A percentile compares a stretch with the other conserved stretches of the same genome.
Evolutionary conservation across 2,113 vertebrate species (phyloP).

Genomic region (Narcine bancroftii): DNA sequence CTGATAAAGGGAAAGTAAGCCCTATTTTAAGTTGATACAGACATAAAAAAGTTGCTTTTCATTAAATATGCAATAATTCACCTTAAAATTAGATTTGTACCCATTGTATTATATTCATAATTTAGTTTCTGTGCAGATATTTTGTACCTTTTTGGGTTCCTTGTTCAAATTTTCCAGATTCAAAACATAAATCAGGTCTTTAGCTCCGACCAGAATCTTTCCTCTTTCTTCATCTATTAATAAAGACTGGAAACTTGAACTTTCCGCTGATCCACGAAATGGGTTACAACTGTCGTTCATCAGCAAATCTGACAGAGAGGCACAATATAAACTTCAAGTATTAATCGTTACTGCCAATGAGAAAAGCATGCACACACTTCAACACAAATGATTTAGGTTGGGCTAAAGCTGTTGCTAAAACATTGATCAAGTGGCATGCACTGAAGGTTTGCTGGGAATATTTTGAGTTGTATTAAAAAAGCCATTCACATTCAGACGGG

Average conservation of each 20-base stretch:
- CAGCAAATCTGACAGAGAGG: slow-evolving; percentile 56
- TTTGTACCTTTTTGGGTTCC: slow-evolving; percentile 56
- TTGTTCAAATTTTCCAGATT: slow-evolving; percentile 56
- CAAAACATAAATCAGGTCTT: slow-evolving; percentile 69
- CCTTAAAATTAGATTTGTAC: not conserved
- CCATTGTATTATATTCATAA: not conserved
- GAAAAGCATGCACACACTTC: not conserved
- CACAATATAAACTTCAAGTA: slow-evolving; percentile 22
- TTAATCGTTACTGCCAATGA: not conserved
- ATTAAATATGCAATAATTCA: not conserved
- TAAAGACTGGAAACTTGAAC: slow-evolving; percentile 59
- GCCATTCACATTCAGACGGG: not conserved
- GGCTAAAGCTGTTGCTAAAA: not conserved
- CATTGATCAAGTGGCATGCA: not conserved
- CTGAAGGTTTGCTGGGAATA: not conserved
- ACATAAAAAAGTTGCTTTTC: not conserved
- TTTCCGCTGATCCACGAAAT: slow-evolving; percentile 52
- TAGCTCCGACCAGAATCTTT: slow-evolving; percentile 71
- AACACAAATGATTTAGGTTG: not conserved
- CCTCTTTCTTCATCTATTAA: slow-evolving; percentile 70
- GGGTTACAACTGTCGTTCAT: slow-evolving; percentile 56
- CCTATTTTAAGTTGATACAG: not conserved
- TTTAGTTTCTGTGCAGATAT: not conserved
- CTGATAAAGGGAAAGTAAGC: not conserved
- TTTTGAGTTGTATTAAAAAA: not conserved